Conservation (phyloP, 2,797 vertebrate genomes). For the Xenopus petersii region DNA sequence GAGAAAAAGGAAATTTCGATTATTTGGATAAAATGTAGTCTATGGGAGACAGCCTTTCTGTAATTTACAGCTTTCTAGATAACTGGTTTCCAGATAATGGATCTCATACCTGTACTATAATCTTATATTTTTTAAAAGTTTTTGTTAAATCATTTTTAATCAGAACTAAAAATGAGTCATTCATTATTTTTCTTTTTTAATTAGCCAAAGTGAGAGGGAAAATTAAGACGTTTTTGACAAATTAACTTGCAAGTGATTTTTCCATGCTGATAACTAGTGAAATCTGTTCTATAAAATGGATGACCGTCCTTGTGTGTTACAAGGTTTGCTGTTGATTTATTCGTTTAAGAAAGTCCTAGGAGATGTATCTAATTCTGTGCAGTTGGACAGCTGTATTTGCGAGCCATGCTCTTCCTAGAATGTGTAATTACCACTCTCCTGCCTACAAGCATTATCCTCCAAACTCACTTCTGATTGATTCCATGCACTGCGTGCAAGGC, state of each 20-base stretch:
- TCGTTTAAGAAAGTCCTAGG: neutral
- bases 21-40: too few species aligned
- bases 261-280: neutral
- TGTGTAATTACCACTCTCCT: conserved; percentile 2
- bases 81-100: too few species aligned
- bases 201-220: neutral
- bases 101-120: too few species aligned
- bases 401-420: neutral
- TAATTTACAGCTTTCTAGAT: too few species aligned
- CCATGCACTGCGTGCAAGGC: conserved; percentile 2
- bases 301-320: neutral
- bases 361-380: conserved; percentile 1
- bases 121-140: too few species aligned
- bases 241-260: neutral
- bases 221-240: neutral
- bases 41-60: too few species aligned
- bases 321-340: conserved; percentile 4
- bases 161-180: too few species aligned
- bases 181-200: too few species aligned
- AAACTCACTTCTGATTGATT: conserved; percentile 4
- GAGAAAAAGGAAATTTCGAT: too few species aligned
- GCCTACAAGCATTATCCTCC: conserved; percentile 3
- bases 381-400: neutral
- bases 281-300: neutral
- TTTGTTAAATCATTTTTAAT: too few species aligned